Evolutionary conservation across 2,113 vertebrate genomes (phyloP).

Genomic region (Diphyllodes magnificus): DNA sequence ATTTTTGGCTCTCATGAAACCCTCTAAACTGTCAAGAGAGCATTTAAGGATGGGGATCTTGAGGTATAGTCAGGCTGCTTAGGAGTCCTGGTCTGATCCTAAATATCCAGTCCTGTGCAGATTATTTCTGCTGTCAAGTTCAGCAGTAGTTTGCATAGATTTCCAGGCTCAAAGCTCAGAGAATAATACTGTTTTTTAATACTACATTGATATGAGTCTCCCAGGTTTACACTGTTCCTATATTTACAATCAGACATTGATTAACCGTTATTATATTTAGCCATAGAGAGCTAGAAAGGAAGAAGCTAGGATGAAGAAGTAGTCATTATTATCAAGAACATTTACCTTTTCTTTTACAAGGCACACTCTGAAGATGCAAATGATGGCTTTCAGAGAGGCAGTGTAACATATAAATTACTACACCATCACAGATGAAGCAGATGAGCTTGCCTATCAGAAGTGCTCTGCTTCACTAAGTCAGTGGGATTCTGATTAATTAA

Average conservation of each 20-base stretch:
- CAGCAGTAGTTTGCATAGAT: background rate
- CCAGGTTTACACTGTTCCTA: background rate
- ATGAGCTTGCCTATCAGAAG: background rate
- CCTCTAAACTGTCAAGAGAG: background rate
- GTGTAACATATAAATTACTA: background rate
- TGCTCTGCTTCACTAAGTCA: background rate
- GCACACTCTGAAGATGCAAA: background rate
- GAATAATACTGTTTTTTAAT: background rate
- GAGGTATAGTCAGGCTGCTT: background rate
- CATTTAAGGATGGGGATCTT: background rate
- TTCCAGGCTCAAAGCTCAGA: background rate
- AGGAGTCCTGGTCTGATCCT: background rate
- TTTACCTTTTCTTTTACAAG: background rate
- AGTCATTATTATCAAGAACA: background rate
- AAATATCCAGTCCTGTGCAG: background rate
- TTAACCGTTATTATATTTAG: background rate
- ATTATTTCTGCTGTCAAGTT: background rate
- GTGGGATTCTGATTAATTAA: background rate
- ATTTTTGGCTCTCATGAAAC: background rate
- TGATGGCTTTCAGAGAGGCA: background rate
- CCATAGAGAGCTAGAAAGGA: background rate
- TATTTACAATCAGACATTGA: background rate
- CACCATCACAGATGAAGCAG: background rate
- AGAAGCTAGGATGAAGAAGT: background rate
- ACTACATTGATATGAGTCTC: background rate